Evolutionary conservation across 37 sponge, comb jelly and placozoan genomes (phyloP).

Genomic region (Haliclona indistincta): DNA sequence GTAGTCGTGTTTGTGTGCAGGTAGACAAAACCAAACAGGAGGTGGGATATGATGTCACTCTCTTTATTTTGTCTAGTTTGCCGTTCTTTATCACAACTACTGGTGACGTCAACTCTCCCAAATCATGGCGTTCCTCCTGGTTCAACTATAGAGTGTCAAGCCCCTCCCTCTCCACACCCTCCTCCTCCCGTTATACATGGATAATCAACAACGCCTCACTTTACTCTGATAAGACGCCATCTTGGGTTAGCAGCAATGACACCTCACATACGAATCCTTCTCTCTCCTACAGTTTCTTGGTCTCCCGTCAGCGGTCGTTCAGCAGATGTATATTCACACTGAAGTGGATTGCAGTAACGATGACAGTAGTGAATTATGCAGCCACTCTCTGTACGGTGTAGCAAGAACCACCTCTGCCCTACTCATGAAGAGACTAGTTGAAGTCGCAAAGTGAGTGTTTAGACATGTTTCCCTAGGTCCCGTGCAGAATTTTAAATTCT

Average conservation of each 20-base stretch:
- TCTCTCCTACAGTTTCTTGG: conserved; percentile 56
- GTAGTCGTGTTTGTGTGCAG: no score
- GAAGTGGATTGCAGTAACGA: conserved; percentile 41
- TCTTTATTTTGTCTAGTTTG: conserved; percentile 28
- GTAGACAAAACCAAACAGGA: no score
- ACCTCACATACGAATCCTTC: not conserved
- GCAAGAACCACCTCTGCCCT: conserved; percentile 35
- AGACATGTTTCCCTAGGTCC: not conserved
- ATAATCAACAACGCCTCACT: conserved; percentile 41
- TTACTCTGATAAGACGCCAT: conserved; percentile 48
- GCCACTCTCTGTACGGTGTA: conserved; percentile 17
- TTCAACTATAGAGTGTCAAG: conserved; percentile 64
- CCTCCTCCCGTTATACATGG: no score
- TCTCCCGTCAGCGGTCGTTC: conserved; percentile 60
- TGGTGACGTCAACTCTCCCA: conserved; percentile 65
- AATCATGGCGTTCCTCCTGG: conserved; percentile 65
- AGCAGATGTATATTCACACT: conserved; percentile 56
- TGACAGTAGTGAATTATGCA: conserved; percentile 25
- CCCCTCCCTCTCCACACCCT: no score
- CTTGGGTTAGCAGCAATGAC: conserved; percentile 43
- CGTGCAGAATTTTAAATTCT: not conserved
- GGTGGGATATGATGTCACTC: not conserved
- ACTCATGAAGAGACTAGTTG: conserved; percentile 27
- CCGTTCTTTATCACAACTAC: conserved; percentile 61
- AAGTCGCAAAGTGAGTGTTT: conserved; percentile 17